phyloP scores from a whole-genome alignment of 2,797 vertebrate species.

The Serranus cabrilla region DNA sequence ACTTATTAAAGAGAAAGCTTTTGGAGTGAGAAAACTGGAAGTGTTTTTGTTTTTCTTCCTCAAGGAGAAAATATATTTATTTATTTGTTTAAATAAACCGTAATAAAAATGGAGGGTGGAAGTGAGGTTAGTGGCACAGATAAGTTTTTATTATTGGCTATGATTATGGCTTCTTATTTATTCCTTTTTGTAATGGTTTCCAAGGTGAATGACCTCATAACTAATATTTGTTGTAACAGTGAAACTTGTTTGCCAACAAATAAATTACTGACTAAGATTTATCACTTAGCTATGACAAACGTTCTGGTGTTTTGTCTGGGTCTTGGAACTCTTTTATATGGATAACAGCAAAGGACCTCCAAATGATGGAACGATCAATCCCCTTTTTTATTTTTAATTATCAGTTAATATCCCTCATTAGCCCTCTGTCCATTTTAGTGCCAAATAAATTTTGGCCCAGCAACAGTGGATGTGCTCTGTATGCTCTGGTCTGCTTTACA shows the following conservation, averaged over 20 bases:
- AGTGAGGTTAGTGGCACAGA: constrained; percentile 87
- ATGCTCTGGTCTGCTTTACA: constrained; percentile 76
- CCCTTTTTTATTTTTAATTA: constrained; percentile 35
- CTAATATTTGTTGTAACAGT: constrained; percentile 99
- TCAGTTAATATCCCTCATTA: constrained; percentile 65
- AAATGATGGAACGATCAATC: constrained; percentile 37
- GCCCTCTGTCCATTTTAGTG: constrained; percentile 69
- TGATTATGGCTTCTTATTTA: constrained; percentile 88
- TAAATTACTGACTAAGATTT: constrained; percentile 95
- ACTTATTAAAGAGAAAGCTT: constrained; percentile 86
- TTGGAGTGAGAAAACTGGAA: constrained; percentile 85
- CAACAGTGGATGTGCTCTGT: constrained; percentile 77
- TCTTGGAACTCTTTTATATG: constrained; percentile 52
- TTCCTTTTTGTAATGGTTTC: constrained; percentile 93
- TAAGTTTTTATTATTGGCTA: constrained; percentile 85
- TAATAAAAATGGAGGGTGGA: constrained; percentile 74
- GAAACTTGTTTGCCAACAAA: constrained; percentile 98
- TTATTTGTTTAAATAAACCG: constrained; percentile 83
- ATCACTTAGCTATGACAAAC: constrained; percentile 80
- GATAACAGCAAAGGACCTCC: constrained; percentile 47
- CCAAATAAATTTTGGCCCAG: constrained; percentile 70
- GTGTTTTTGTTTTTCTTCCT: constrained; percentile 84
- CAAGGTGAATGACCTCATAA: constrained; percentile 94
- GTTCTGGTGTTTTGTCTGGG: constrained; percentile 73
- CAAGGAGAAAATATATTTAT: constrained; percentile 89